Percentiles rank a stretch among this genome's conserved stretches.
These are phyloP conservation scores for Stenotaenia linearis DNA, from an alignment of 2,888 invertebrate species.

Conservation along the genomic window DNA sequence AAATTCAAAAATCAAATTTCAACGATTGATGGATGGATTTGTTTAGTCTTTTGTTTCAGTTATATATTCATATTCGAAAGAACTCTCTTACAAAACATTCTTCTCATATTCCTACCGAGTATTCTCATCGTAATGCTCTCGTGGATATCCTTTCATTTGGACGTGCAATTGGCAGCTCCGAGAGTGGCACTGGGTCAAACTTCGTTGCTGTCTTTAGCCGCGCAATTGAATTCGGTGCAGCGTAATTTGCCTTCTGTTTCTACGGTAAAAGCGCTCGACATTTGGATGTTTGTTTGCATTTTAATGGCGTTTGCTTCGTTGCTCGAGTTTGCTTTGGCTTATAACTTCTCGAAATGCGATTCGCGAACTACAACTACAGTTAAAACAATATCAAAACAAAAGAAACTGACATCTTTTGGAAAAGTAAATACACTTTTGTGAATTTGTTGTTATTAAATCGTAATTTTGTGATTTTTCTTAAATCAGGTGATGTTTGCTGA, in stretches of 20 bases:
- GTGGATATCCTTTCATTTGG: background rate
- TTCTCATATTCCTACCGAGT: background rate
- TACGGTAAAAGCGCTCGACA: background rate
- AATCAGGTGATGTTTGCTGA: too few species aligned
- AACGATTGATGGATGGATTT: background rate
- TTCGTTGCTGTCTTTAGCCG: background rate
- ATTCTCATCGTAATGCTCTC: background rate
- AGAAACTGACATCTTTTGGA: background rate
- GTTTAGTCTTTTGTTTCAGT: background rate
- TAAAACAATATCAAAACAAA: background rate
- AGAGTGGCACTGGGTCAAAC: background rate
- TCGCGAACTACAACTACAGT: background rate
- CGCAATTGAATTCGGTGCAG: background rate
- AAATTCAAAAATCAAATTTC: too few species aligned
- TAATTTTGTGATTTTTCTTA: background rate
- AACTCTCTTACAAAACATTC: background rate
- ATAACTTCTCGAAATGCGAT: background rate
- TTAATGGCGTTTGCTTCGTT: background rate
- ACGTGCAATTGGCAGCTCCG: background rate
- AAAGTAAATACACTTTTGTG: background rate
- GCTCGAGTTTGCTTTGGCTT: background rate
- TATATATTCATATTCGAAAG: background rate
- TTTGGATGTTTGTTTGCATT: slow-evolving; percentile 18
- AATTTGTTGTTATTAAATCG: background rate
- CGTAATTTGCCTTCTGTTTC: background rate